These are phyloP conservation scores for Pelecanus crispus DNA, from an alignment of 2,113 vertebrate species.

Conservation along the genomic window DNA sequence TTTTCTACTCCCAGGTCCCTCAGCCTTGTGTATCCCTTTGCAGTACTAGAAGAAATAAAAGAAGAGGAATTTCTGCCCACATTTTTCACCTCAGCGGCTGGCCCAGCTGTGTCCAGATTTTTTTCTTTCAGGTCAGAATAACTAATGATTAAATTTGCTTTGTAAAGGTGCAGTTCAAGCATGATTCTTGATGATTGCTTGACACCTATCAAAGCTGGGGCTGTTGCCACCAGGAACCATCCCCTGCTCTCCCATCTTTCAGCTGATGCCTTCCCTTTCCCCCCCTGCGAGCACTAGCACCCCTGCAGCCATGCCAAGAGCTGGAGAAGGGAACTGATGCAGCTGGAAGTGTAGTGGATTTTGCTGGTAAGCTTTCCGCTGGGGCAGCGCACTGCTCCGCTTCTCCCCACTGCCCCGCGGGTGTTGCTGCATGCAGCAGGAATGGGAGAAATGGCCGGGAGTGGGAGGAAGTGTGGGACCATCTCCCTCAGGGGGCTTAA, in stretches of 20 bases:
- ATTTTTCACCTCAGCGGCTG: background rate
- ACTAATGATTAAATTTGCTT: background rate
- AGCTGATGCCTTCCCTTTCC: background rate
- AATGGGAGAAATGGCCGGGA: background rate
- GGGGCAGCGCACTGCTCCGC: background rate
- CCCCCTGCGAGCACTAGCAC: background rate
- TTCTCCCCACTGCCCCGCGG: background rate
- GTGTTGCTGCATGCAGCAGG: background rate
- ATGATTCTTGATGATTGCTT: background rate
- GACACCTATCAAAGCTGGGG: background rate
- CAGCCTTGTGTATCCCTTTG: background rate
- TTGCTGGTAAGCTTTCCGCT: background rate
- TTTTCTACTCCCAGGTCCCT: background rate
- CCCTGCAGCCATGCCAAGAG: background rate
- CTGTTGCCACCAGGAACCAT: background rate
- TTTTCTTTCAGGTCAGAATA: background rate
- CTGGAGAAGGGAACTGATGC: background rate
- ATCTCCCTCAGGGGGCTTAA: background rate
- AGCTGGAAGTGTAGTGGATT: background rate
- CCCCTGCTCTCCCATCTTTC: background rate
- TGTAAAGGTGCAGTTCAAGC: background rate
- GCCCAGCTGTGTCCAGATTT: background rate
- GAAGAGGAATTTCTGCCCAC: background rate
- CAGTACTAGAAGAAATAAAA: background rate
- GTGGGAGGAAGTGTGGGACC: background rate